Conservation (phyloP, 1,140 invertebrate species). For the Zaprionus ornatus region DNA sequence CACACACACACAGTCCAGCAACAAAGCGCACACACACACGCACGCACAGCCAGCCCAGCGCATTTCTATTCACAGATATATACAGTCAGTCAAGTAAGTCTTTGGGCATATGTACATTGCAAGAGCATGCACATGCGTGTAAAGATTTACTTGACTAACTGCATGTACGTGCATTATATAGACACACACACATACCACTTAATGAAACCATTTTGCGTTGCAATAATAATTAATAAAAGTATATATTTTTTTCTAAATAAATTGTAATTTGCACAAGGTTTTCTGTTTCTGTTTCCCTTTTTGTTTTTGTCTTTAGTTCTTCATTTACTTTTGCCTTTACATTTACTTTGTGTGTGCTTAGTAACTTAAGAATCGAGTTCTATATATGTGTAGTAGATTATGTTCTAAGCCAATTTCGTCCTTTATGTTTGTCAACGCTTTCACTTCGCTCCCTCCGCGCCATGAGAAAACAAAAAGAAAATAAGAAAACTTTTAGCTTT, state of each 20-base stretch:
- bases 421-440: slow-evolving; percentile 4
- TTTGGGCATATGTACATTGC: too few species aligned
- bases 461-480: slow-evolving; percentile 12
- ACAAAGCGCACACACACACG: slow-evolving; percentile 6
- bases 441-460: slow-evolving; percentile 2
- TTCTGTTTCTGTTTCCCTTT: slow-evolving; percentile 4
- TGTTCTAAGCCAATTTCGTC: slow-evolving; percentile 2
- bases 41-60: background rate
- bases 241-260: slow-evolving; percentile 32
- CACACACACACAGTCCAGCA: slow-evolving; percentile 12
- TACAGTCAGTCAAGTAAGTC: too few species aligned
- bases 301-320: slow-evolving; percentile 3
- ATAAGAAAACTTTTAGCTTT: slow-evolving; percentile 29
- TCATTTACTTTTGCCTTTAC: slow-evolving; percentile 23
- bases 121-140: too few species aligned
- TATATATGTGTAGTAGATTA: background rate
- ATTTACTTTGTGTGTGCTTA: slow-evolving; percentile 35
- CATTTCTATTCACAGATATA: background rate
- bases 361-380: slow-evolving; percentile 28
- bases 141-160: too few species aligned
- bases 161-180: slow-evolving; percentile 17
- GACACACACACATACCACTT: slow-evolving; percentile 23
- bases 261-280: slow-evolving; percentile 32
- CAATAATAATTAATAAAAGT: slow-evolving; percentile 47
- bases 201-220: slow-evolving; percentile 39